Base-by-base conservation (phyloP, 2,113 vertebrate species). In the Aviceda subcristata region DNA sequence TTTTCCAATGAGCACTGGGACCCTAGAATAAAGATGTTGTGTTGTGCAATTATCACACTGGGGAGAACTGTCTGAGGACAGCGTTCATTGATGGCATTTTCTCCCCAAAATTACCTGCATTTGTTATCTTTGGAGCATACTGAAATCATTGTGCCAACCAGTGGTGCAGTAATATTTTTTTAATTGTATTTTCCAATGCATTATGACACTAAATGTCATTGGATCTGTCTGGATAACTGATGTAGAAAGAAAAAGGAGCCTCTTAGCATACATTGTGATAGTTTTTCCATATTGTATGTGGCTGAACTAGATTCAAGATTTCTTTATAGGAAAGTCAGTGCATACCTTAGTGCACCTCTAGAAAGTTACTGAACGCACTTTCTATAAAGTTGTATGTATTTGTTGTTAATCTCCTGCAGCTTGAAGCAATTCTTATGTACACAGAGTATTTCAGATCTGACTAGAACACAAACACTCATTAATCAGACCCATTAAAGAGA, bases 401-500 rank as follows among this genome's bases (percentile, higher is more conserved):
- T 94, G 77, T 87, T 95, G 84, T 62, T 97, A 97, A 97, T 96
- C 71, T 63, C 41, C 57, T 82, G 50, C 94, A 96, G 91, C 95
- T 94, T 97, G 96, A 97, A 97, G 73, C 84, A 96, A 95, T 97
- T 97, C 95, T 94, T 91, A 46, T 92, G 83, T 72, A 53, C 88
- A 92, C 36, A 73, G 86, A 79, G 59, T 67, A 88, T 77, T 96
- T 94, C 76, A 91, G 80, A 97, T 93, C 88, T 95, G 77, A 96
- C 87, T 97, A 93, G 95, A 97, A 95, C 53, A 95, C 95, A 97
- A 96, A 95, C 94, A 97, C 51, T 94, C 96, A 94, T 97, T 96
- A 97, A 96, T 96, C 96, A 97, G 73, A 92, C 73, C 83, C 95
- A 95, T 96, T 97, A 96, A 92, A 94, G 92, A 83, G 77, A 94